Conservation (phyloP, 1,140 invertebrate genomes). For the Cyclargus thomasi region DNA sequence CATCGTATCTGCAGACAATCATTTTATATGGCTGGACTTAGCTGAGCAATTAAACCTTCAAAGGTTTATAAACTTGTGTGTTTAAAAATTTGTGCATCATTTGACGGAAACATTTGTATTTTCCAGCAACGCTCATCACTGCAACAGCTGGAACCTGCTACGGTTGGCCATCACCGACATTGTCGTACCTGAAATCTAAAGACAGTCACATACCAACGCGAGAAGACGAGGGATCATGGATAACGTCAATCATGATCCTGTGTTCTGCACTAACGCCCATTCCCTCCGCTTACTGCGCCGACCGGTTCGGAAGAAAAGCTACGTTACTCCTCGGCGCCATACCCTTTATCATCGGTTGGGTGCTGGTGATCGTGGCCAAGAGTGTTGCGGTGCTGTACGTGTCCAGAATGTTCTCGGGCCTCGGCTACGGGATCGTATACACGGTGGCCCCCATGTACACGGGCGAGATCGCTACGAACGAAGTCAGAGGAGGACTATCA, state of each 20-base stretch:
- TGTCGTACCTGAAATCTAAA: constrained; percentile 64
- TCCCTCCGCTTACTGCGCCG: constrained; percentile 68
- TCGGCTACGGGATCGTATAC: constrained; percentile 82
- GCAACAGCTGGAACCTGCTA: constrained; percentile 72
- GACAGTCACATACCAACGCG: constrained; percentile 74
- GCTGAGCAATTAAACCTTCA: neutral
- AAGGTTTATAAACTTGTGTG: neutral
- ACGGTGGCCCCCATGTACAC: constrained; percentile 80
- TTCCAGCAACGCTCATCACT: constrained; percentile 72
- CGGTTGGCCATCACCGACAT: constrained; percentile 79
- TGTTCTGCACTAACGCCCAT: constrained; percentile 69
- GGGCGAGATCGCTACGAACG: constrained; percentile 80
- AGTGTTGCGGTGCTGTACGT: constrained; percentile 73
- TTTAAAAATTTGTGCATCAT: neutral
- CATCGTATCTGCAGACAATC: neutral
- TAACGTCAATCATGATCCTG: constrained; percentile 76
- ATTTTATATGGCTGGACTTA: neutral
- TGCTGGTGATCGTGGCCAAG: constrained; percentile 76
- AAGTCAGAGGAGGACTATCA: constrained; percentile 82
- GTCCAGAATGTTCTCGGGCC: constrained; percentile 76
- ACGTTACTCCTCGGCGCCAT: constrained; percentile 79
- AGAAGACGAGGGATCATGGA: constrained; percentile 78
- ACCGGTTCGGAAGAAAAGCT: constrained; percentile 79
- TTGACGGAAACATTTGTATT: too few relatives aligned
- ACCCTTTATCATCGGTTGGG: constrained; percentile 81